Percentiles rank a stretch among this genome's conserved stretches.
Evolutionary conservation across 2,888 invertebrate species (phyloP).

Genomic region (Empis livida): DNA sequence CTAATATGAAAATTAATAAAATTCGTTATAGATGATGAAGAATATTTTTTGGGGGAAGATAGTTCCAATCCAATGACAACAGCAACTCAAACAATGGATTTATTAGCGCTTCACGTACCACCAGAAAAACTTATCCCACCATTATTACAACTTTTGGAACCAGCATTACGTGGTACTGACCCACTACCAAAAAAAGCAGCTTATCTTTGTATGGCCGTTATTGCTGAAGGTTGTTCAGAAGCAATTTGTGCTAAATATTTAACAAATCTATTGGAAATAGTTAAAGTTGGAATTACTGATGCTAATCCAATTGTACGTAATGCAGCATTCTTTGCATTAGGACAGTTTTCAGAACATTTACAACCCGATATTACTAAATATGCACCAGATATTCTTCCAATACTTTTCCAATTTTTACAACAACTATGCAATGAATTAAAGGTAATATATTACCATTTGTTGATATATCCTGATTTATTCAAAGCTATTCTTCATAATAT

Average conservation of each 20-base stretch:
- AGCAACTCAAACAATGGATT: constrained; percentile 61
- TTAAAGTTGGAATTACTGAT: constrained; percentile 57
- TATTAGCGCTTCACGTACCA: constrained; percentile 58
- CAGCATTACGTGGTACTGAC: constrained; percentile 47
- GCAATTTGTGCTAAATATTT: constrained; percentile 58
- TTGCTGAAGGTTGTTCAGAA: constrained; percentile 68
- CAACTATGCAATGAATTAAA: constrained; percentile 43
- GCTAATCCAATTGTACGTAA: constrained; percentile 50
- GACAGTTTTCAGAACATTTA: constrained; percentile 67
- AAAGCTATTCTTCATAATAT: constrained; percentile 12
- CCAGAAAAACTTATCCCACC: constrained; percentile 63
- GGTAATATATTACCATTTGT: constrained; percentile 22
- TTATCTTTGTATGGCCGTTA: constrained; percentile 57
- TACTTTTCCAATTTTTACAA: constrained; percentile 56
- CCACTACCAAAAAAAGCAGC: constrained; percentile 55
- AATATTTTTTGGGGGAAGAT: constrained; percentile 51
- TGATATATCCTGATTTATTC: constrained; percentile 12
- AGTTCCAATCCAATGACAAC: constrained; percentile 50
- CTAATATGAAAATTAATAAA: too few species aligned
- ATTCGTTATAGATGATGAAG: constrained; percentile 48
- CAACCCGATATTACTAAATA: constrained; percentile 67
- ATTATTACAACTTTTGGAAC: constrained; percentile 51
- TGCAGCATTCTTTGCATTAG: constrained; percentile 64
- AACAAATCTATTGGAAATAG: constrained; percentile 51
- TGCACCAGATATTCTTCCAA: constrained; percentile 55